phyloP scores from a whole-genome alignment of 2,888 invertebrate species.

The Sthenelais limicola region DNA sequence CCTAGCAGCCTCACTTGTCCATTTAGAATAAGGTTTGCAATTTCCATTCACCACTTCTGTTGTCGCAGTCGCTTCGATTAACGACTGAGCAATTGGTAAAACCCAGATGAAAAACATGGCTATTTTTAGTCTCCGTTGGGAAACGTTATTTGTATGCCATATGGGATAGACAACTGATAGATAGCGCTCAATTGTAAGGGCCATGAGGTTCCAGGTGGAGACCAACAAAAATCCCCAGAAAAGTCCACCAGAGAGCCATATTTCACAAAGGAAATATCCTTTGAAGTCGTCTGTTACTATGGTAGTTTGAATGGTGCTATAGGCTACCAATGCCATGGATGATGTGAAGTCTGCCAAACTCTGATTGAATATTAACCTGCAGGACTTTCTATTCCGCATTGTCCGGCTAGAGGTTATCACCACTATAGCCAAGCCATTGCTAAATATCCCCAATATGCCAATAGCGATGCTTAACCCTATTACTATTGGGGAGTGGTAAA shows the following conservation, averaged over 20 bases:
- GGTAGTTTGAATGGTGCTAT: constrained; percentile 19
- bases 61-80: constrained; percentile 14
- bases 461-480: constrained; percentile 28
- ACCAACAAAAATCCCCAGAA: constrained; percentile 19
- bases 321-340: constrained; percentile 24
- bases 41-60: constrained; percentile 18
- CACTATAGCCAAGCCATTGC: constrained; percentile 21
- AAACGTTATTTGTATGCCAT: constrained; percentile 16
- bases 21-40: constrained; percentile 10
- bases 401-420: constrained; percentile 16
- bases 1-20: constrained; percentile 2
- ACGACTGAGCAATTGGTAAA: not conserved
- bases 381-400: constrained; percentile 7
- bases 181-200: constrained; percentile 10
- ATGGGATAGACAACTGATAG: constrained; percentile 13
- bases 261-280: constrained; percentile 5
- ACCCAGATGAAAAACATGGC: constrained; percentile 6
- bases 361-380: constrained; percentile 16
- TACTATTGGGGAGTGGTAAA: constrained; percentile 25
- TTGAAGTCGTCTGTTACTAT: not conserved
- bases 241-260: constrained; percentile 27
- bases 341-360: constrained; percentile 25
- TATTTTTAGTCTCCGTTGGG: not conserved
- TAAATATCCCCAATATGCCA: constrained; percentile 27
- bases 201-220: constrained; percentile 32